Conservation (phyloP, 2,888 invertebrate species). For the Ophion slaviceki region DNA sequence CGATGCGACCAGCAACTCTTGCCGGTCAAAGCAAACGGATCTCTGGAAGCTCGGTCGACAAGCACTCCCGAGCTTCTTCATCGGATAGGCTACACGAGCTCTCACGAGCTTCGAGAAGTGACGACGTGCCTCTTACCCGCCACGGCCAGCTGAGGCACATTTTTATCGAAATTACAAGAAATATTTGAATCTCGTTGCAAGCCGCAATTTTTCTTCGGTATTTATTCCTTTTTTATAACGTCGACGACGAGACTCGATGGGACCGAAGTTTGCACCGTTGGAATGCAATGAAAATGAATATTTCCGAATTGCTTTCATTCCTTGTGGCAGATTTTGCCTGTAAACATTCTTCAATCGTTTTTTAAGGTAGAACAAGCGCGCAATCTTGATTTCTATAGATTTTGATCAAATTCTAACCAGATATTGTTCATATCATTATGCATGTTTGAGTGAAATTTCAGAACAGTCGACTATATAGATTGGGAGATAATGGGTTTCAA, state of each 20-base stretch:
- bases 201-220: not conserved
- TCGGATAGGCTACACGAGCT: slow-evolving; percentile 76
- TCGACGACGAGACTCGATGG: not conserved
- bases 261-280: not conserved
- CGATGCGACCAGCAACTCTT: slow-evolving; percentile 74
- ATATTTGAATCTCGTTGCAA: not conserved
- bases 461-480: too few species aligned
- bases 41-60: slow-evolving; percentile 71
- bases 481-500: too few species aligned
- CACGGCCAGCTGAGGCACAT: slow-evolving; percentile 75
- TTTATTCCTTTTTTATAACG: not conserved
- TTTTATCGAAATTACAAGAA: not conserved
- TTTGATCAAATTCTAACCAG: too few species aligned
- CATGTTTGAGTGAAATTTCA: too few species aligned
- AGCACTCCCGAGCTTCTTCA: slow-evolving; percentile 77
- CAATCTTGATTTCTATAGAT: too few species aligned
- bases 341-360: not conserved
- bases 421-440: too few species aligned
- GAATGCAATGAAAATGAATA: not conserved
- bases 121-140: slow-evolving; percentile 79
- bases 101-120: slow-evolving; percentile 80
- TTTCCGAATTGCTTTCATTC: not conserved
- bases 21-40: slow-evolving; percentile 68
- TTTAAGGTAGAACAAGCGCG: not conserved
- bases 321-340: not conserved